phyloP scores from a whole-genome alignment of 2,113 vertebrate species.

The Solenodon paradoxus region DNA sequence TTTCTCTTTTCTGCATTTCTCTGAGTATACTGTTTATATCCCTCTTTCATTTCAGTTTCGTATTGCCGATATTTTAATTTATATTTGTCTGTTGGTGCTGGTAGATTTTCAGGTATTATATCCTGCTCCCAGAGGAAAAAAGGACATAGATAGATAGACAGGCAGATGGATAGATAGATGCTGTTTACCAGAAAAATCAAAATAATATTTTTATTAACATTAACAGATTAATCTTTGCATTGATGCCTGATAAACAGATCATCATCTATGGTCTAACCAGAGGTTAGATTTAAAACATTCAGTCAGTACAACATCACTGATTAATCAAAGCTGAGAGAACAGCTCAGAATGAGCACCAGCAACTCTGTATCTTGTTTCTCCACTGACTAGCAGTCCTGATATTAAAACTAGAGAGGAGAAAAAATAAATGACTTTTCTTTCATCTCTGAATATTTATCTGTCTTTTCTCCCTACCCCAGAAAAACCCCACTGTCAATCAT shows the following conservation, averaged over 20 bases:
- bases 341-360: neutral
- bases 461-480: neutral
- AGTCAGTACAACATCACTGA: neutral
- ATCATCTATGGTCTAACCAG: neutral
- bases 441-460: neutral
- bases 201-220: neutral
- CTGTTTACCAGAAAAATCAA: neutral
- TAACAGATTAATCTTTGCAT: neutral
- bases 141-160: too few relatives aligned
- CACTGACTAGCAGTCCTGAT: neutral
- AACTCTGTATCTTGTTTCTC: neutral
- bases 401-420: neutral
- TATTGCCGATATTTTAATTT: slow-evolving; percentile 77
- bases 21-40: slow-evolving; percentile 72
- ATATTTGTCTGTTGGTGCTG: slow-evolving; percentile 65
- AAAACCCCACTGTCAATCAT: neutral
- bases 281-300: neutral
- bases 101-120: slow-evolving; percentile 76
- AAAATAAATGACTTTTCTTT: neutral
- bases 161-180: too few relatives aligned
- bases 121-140: slow-evolving; percentile 71
- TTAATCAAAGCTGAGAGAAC: neutral
- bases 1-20: slow-evolving; percentile 66
- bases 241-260: neutral
- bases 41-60: slow-evolving; percentile 75